These are phyloP conservation scores for Amblyornis subalaris DNA, from an alignment of 2,113 vertebrate genomes.

Conservation along the genomic window DNA sequence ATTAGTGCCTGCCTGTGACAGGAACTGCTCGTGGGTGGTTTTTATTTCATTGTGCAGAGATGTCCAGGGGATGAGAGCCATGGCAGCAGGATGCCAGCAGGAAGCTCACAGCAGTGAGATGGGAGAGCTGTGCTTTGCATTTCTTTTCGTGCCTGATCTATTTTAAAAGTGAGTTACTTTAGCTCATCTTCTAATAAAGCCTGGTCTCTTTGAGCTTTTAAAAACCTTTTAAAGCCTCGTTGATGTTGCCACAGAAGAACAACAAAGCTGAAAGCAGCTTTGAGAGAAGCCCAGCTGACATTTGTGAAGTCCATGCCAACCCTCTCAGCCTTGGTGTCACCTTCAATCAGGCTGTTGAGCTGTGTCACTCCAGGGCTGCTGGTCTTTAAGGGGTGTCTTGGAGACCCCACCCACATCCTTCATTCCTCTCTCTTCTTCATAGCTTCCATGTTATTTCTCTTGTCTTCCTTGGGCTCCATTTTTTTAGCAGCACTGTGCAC, in stretches of 20 bases:
- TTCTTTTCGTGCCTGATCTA: background rate
- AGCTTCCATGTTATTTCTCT: background rate
- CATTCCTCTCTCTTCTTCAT: background rate
- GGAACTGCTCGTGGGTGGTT: fast-evolving
- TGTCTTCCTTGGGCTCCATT: background rate
- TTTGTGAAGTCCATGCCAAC: no score
- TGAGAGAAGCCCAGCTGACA: background rate
- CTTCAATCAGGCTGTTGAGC: background rate
- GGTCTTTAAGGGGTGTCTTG: background rate
- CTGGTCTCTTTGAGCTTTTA: background rate
- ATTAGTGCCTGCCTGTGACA: background rate
- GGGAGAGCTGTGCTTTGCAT: background rate
- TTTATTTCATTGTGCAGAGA: background rate
- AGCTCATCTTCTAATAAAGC: background rate
- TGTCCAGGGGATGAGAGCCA: background rate
- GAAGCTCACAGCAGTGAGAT: background rate
- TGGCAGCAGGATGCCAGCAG: background rate
- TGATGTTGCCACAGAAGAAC: background rate
- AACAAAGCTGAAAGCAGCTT: background rate
- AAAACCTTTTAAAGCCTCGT: background rate
- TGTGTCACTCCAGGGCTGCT: background rate
- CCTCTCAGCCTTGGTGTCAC: background rate
- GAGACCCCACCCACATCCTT: background rate
- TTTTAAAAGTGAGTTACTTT: background rate
- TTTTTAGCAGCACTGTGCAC: background rate